Base-by-base conservation (phyloP, 1,140 invertebrate genomes). In the Cyrtorhinus lividipennis region DNA sequence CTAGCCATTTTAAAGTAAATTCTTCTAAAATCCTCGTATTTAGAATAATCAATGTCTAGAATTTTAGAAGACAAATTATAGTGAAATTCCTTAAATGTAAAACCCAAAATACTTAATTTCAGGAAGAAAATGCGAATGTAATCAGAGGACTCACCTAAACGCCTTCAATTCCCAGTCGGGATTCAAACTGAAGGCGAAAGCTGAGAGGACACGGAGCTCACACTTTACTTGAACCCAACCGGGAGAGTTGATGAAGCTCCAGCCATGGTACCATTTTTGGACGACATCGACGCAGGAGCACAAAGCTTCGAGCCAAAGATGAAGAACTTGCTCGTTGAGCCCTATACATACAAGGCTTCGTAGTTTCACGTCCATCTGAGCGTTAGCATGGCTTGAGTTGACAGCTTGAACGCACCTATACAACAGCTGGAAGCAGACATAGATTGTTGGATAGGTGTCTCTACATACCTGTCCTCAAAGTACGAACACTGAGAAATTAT, bases 191-290 rank as follows among this genome's bases (percentile, higher is more conserved):
- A 99, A 99, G 22, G 95, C 89, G 79, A 98, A 96, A 75, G 98
- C 93, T 46, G 92, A 89, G 18, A 99, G 78, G 68, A 98, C 87
- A 71, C 92, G 81, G 46, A 99, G 77, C 79, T 99, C 96, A 77
- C 95, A 98, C 79, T 98, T 98, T 65, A 99, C 95, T 79, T 98
- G 92, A n/a, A 98, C 93, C 95, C 96, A 99, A 20, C 93, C 96
- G n/a, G 97, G 97, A 73, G 92, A 97, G 67, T 92, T 88, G 63
- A 99, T 84, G 73, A 97, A 99, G 26, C 95, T 98, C 92, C 94
- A 98, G 3, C 90, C 88, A 71, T 97, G 87, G 76, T 98, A 92
- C 93, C 94, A 99, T 79, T 97, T 98, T 72, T 95, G 88, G 8
- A 99, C 90, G 45, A 98, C 83, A 73, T 94, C 88, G n/a, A 87